Percentiles rank a stretch among this genome's conserved stretches.
phyloP scores from a whole-genome alignment of 2,113 vertebrate species.

The Peromyscus maniculatus region DNA sequence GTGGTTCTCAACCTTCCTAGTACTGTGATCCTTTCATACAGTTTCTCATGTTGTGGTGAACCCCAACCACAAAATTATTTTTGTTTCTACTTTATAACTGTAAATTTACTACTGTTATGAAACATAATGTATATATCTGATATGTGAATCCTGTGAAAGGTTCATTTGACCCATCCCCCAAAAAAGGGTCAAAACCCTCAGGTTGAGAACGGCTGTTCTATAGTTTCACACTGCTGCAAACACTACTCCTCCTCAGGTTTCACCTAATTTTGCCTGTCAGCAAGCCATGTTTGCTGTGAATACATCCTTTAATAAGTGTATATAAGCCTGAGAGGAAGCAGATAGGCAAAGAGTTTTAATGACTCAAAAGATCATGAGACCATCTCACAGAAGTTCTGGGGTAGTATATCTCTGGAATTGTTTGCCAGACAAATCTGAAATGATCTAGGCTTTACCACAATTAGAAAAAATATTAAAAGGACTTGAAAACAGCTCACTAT shows the following conservation, averaged over 20 bases:
- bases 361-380: background rate
- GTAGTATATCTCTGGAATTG: background rate
- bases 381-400: background rate
- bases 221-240: background rate
- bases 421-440: constrained; percentile 19
- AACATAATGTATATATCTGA: background rate
- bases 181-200: background rate
- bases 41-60: background rate
- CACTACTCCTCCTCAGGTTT: background rate
- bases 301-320: background rate
- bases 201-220: background rate
- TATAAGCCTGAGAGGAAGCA: background rate
- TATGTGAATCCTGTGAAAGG: background rate
- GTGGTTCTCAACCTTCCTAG: background rate
- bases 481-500: background rate
- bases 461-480: constrained; percentile 32
- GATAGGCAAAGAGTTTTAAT: background rate
- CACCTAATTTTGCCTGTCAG: constrained; percentile 8
- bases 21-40: background rate
- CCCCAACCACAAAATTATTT: background rate
- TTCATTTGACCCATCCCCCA: background rate
- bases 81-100: background rate
- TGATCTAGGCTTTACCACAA: background rate
- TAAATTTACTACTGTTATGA: background rate
- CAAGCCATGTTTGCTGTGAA: background rate